phyloP scores from a whole-genome alignment of 2,888 invertebrate species.

The Clanis bilineata region DNA sequence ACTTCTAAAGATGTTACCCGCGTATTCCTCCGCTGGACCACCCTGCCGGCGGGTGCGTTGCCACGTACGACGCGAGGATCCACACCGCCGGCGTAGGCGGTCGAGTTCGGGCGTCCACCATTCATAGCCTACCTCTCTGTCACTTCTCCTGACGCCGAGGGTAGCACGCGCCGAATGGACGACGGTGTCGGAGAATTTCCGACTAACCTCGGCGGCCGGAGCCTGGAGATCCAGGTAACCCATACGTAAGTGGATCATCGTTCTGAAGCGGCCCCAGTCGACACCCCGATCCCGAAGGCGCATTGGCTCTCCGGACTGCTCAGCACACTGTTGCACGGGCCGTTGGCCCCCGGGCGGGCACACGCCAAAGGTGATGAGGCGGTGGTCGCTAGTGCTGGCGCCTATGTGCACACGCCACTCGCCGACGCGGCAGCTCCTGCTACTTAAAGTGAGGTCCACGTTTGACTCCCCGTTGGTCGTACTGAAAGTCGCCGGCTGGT shows the following conservation, averaged over 20 bases:
- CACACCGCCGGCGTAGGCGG: not conserved
- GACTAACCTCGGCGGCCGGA: not conserved
- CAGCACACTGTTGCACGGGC: not conserved
- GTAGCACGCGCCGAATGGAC: not conserved
- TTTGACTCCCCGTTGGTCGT: not conserved
- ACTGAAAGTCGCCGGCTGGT: constrained; percentile 17
- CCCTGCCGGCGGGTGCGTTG: not conserved
- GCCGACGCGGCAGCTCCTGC: not conserved
- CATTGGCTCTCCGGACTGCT: not conserved
- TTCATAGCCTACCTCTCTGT: constrained; percentile 14
- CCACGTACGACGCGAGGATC: constrained; percentile 4
- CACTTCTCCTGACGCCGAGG: constrained; percentile 5
- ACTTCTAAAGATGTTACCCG: not conserved
- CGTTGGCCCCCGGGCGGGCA: constrained; percentile 52
- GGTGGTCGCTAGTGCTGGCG: constrained; percentile 5
- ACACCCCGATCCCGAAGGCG: too few relatives aligned
- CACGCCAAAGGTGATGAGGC: constrained; percentile 32
- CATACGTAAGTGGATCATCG: not conserved
- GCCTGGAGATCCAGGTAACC: not conserved
- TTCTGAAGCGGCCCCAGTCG: not conserved
- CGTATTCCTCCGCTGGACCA: not conserved
- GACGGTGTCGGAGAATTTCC: not conserved
- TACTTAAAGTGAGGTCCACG: constrained; percentile 9
- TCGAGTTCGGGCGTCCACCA: constrained; percentile 24
- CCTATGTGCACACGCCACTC: not conserved